A percentile compares a stretch with the other conserved stretches of the same genome.
These are phyloP conservation scores for Lophius piscatorius DNA, from an alignment of 2,113 vertebrate genomes.

Conservation along the genomic window DNA sequence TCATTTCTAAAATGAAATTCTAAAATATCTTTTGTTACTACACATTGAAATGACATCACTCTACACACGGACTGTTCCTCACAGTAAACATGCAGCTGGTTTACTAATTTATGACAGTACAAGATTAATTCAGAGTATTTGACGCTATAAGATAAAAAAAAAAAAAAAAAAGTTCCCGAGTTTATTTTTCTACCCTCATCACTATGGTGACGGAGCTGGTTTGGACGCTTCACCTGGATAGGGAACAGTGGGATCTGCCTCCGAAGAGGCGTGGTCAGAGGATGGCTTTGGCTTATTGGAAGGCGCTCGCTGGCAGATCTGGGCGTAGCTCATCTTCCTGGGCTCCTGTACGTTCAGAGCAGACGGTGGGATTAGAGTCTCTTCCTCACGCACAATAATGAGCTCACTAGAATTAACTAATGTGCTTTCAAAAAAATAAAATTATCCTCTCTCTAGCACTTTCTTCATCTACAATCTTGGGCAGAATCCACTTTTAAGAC, in stretches of 20 bases:
- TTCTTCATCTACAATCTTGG: too few relatives aligned
- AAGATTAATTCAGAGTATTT: not conserved
- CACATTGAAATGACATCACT: too few relatives aligned
- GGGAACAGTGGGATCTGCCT: conserved; percentile 58
- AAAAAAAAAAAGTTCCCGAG: not conserved
- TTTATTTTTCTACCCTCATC: not conserved
- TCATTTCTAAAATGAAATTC: not conserved
- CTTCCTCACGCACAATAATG: too few relatives aligned
- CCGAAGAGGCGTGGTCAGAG: conserved; percentile 78
- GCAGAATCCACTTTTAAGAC: too few relatives aligned
- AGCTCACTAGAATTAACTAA: too few relatives aligned
- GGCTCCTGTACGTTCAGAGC: conserved; percentile 80
- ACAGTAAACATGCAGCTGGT: not conserved
- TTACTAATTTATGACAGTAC: not conserved
- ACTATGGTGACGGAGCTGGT: conserved; percentile 1
- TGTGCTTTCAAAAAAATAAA: too few relatives aligned
- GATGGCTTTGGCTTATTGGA: conserved; percentile 73
- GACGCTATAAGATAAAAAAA: not conserved
- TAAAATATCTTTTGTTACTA: not conserved
- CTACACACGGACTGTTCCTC: too few relatives aligned
- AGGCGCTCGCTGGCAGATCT: conserved; percentile 88
- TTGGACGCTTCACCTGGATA: not conserved
- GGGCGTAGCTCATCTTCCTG: conserved; percentile 87
- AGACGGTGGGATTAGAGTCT: conserved; percentile 1
- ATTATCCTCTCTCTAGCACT: too few relatives aligned